These are phyloP conservation scores for Coracias cyanogaster DNA, from an alignment of 2,797 vertebrate species.

Conservation along the genomic window DNA sequence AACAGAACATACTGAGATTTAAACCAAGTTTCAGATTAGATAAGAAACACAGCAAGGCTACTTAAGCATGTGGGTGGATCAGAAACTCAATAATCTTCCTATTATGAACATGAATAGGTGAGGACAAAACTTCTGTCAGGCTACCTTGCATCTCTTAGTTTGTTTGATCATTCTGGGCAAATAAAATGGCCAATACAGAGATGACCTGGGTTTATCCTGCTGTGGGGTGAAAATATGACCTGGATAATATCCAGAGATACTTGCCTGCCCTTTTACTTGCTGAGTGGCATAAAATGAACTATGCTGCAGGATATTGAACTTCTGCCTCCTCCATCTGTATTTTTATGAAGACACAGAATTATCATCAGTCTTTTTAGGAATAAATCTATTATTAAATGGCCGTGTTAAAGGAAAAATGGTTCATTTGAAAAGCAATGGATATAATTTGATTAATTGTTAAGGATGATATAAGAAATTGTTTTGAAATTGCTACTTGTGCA, in stretches of 20 bases:
- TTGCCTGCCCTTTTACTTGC: not conserved
- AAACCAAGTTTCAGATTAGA: not conserved
- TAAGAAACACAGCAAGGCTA: not conserved
- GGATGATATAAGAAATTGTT: constrained; percentile 29
- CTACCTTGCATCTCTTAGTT: not conserved
- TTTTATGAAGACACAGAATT: not conserved
- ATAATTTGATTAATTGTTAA: constrained; percentile 63
- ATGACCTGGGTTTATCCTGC: not conserved
- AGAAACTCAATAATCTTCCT: not conserved
- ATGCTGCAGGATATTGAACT: not conserved
- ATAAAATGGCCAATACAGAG: not conserved
- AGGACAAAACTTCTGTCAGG: not conserved
- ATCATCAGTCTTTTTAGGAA: not conserved
- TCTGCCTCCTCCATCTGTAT: not conserved
- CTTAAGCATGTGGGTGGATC: not conserved
- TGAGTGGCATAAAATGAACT: not conserved
- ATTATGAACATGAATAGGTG: not conserved
- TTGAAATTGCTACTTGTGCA: constrained; percentile 22
- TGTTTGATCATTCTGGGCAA: not conserved
- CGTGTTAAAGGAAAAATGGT: constrained; percentile 54
- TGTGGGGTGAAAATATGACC: not conserved
- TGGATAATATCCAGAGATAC: not conserved
- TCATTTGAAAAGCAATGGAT: constrained; percentile 56
- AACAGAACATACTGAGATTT: not conserved
- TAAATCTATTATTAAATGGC: not conserved